Evolutionary conservation across 2,797 vertebrate species (phyloP).

Genomic region (Cryptoprocta ferox): DNA sequence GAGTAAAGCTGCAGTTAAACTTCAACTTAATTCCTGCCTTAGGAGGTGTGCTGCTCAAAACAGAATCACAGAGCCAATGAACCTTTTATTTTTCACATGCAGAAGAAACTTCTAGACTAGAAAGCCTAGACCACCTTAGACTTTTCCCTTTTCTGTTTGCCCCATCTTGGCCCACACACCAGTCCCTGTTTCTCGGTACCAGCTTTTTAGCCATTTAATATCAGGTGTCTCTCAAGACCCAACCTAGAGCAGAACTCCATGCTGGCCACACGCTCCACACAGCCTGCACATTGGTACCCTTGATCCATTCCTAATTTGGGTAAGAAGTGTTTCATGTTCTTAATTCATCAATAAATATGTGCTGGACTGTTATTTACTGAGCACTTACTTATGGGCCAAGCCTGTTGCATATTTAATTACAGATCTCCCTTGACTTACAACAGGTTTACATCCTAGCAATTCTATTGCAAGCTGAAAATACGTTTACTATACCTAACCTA

Average conservation of each 20-base stretch:
- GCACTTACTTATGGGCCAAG: neutral
- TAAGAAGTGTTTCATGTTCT: slow-evolving; percentile 38
- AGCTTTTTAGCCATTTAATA: neutral
- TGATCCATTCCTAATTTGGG: slow-evolving; percentile 30
- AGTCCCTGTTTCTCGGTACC: neutral
- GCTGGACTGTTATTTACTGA: neutral
- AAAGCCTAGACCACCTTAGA: neutral
- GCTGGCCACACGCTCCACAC: neutral
- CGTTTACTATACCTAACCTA: neutral
- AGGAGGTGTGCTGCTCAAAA: slow-evolving; percentile 53
- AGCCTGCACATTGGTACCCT: neutral
- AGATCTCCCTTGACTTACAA: neutral
- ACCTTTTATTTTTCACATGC: neutral
- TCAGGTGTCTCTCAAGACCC: neutral
- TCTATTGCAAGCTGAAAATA: neutral
- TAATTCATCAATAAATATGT: neutral
- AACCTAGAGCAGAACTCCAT: neutral
- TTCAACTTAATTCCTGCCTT: slow-evolving; percentile 48
- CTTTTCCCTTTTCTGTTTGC: neutral
- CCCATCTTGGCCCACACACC: neutral
- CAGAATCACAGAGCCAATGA: neutral
- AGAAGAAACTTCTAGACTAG: neutral
- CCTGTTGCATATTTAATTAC: slow-evolving; percentile 1
- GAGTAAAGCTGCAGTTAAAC: slow-evolving; percentile 35
- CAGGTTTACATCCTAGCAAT: neutral